Evolutionary conservation across 2,113 vertebrate species (phyloP), one percentile per base, ranked within the genome.

Genomic region (Megalops atlanticus): DNA sequence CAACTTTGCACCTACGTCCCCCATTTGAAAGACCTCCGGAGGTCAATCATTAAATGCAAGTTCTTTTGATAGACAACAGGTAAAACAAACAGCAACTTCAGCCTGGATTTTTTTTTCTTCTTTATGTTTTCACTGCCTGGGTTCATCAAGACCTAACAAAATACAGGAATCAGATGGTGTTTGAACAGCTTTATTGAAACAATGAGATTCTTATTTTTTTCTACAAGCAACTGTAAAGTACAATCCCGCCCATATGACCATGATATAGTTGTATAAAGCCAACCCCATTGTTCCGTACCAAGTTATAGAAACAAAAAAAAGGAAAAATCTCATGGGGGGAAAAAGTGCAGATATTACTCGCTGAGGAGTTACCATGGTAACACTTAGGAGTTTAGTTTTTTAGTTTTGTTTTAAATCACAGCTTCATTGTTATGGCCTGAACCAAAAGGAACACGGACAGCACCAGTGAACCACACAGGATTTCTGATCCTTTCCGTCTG

Each of bases 231-330:
- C 93, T 94, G 93, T 88, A 92, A 93, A 95, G 94, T 93, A 94
- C 93, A 93, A 93, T 94, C 94, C 90, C 91, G 93, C 93, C 93
- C 92, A 93, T 94, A 94, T 93, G 94, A 95, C 94, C 91, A 92
- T 88, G 88, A 94, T 93, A 36, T 33, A 77, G 74, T 93, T 94
- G 94, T 90, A 78, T 49, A 92, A 69, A 94, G 93, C 92, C 93
- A 93, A 94, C 89, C 92, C 92, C 95, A 93, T 92, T 93, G 93
- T 94, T 95, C 91, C 91, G 92, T 96, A 95, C 93, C 94, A 94
- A 95, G 95, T 93, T 93, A 94, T 92, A 94, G 91, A 95, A 89
- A 92, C 91, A 94, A 95, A 94, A 93, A 94, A 93, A 92, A 94
- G 90, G 89, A 92, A 92, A 94, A 94, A 95, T 91, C 90, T 93